Percentiles rank a stretch among this genome's conserved stretches.
phyloP scores from a whole-genome alignment of 2,888 invertebrate genomes.

The Melieria omissa region DNA sequence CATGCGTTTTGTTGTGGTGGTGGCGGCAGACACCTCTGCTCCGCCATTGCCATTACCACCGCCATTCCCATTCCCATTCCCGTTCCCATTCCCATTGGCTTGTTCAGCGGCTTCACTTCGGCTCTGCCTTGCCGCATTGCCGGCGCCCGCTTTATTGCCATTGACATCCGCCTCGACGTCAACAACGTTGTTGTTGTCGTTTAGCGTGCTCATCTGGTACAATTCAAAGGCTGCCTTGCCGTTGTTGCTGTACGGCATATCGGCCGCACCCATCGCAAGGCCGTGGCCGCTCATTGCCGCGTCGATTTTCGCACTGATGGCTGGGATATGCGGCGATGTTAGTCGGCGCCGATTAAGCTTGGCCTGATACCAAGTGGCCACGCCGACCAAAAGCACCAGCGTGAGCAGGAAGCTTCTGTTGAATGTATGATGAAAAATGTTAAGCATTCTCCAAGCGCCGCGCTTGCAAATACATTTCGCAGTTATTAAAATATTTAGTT shows the following conservation, averaged over 20 bases:
- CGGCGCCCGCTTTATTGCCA: conserved; percentile 54
- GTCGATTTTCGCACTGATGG: conserved; percentile 58
- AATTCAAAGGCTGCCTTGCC: conserved; percentile 55
- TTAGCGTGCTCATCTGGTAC: conserved; percentile 64
- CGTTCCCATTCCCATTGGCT: conserved; percentile 30
- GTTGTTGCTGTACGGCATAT: conserved; percentile 63
- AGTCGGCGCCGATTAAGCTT: conserved; percentile 61
- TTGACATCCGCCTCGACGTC: conserved; percentile 55
- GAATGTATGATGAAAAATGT: conserved; percentile 47
- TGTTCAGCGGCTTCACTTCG: conserved; percentile 19
- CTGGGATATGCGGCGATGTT: conserved; percentile 49
- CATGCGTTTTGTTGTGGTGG: conserved; percentile 8
- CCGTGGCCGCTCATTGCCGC: conserved; percentile 24
- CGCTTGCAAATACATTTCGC: no score
- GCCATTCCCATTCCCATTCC: neutral
- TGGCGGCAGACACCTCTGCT: neutral
- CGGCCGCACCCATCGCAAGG: conserved; percentile 11
- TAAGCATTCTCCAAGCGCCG: no score
- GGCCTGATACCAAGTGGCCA: conserved; percentile 75
- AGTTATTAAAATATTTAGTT: neutral
- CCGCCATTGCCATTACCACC: conserved; percentile 4
- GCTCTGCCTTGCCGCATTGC: conserved; percentile 7
- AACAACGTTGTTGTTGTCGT: conserved; percentile 55
- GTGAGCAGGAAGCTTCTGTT: conserved; percentile 56
- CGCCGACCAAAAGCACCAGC: conserved; percentile 67